Conservation (phyloP, 2,797 vertebrate species). For the Neostethus bicornis region DNA sequence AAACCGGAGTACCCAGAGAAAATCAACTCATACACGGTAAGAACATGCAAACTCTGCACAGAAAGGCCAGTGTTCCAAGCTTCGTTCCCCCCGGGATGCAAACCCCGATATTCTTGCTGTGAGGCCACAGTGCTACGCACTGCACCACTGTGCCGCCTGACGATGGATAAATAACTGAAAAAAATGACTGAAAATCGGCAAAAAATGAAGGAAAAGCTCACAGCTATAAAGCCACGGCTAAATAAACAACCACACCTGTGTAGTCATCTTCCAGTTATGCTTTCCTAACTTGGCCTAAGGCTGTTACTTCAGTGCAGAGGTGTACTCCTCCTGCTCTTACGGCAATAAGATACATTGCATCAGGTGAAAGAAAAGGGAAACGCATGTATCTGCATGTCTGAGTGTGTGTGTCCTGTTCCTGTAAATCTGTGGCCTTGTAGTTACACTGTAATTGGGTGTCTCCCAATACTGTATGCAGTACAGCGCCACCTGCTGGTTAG, state of each 20-base stretch:
- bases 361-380: conserved; percentile 28
- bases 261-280: conserved; percentile 1
- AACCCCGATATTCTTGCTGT: too few relatives aligned
- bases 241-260: conserved; percentile 6
- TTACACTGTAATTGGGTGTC: conserved; percentile 59
- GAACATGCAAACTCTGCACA: too few relatives aligned
- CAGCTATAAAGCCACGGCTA: not conserved
- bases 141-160: too few relatives aligned
- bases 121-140: too few relatives aligned
- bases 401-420: conserved; percentile 20
- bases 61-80: too few relatives aligned
- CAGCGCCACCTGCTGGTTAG: conserved; percentile 65
- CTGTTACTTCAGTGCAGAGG: conserved; percentile 45
- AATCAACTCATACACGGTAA: too few relatives aligned
- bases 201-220: conserved; percentile 7
- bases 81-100: too few relatives aligned
- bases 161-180: not conserved
- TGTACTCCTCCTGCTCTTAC: conserved; percentile 36
- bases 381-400: conserved; percentile 44
- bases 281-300: conserved; percentile 9
- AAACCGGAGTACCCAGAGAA: too few relatives aligned
- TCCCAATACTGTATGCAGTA: conserved; percentile 45
- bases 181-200: not conserved
- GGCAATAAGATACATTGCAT: conserved; percentile 33
- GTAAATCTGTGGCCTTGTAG: conserved; percentile 34